phyloP scores from a whole-genome alignment of 2,888 invertebrate species.

The Diaprepes abbreviatus region DNA sequence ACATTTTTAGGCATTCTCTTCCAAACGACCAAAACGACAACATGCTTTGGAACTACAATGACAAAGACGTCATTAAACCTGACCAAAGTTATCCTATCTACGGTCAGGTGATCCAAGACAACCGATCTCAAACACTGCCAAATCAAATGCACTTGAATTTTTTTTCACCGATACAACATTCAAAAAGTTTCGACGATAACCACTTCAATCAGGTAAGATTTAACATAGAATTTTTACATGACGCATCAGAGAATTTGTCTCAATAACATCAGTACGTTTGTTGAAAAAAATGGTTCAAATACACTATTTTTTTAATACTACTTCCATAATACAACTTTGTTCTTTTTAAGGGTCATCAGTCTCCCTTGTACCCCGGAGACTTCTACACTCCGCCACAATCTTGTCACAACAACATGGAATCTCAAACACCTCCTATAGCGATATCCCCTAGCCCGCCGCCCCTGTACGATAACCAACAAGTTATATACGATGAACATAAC shows the following conservation, averaged over 20 bases:
- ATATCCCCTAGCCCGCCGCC: slow-evolving; percentile 42
- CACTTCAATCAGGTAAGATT: slow-evolving; percentile 56
- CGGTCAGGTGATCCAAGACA: slow-evolving; percentile 42
- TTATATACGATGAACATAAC: slow-evolving; percentile 31
- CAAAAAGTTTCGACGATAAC: slow-evolving; percentile 61
- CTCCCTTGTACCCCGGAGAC: slow-evolving; percentile 51
- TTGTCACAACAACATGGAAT: slow-evolving; percentile 35
- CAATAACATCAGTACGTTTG: too few relatives aligned
- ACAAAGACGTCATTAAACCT: slow-evolving; percentile 62
- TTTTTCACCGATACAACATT: slow-evolving; percentile 59
- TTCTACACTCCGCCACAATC: slow-evolving; percentile 39
- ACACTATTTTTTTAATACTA: too few relatives aligned
- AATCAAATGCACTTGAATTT: slow-evolving; percentile 54
- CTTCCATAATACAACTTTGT: too few relatives aligned
- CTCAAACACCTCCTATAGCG: slow-evolving; percentile 41
- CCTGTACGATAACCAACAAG: slow-evolving; percentile 46
- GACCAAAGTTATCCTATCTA: slow-evolving; percentile 66
- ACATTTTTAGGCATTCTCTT: slow-evolving; percentile 35
- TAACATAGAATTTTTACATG: too few relatives aligned
- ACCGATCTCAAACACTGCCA: slow-evolving; percentile 57
- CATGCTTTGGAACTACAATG: slow-evolving; percentile 54
- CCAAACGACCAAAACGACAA: slow-evolving; percentile 52
- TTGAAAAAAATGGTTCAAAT: too few relatives aligned
- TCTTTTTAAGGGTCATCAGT: slow-evolving; percentile 38
- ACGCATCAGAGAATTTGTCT: too few relatives aligned